Base-by-base conservation (phyloP, 2,113 vertebrate species). In the Trinectes maculatus region DNA sequence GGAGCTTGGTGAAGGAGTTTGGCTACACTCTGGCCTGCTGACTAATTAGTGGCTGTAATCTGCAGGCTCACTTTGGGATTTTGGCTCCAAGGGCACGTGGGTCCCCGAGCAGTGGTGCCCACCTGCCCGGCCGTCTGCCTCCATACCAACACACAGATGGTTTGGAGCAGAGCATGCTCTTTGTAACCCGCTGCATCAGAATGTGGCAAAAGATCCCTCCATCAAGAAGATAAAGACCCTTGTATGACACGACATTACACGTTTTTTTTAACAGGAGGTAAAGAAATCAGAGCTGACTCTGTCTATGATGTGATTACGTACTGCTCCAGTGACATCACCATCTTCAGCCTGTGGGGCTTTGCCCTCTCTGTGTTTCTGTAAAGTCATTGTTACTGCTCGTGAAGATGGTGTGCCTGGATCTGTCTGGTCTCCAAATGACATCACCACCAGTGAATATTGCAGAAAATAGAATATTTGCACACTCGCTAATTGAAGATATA, bases 1-100 rank as follows among this genome's bases (percentile, higher is more conserved):
- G 11, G 9, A 54, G 39, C 40, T 54, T 48, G 54, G 59, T 64
- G 9, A 69, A 39, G 29, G 39, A 46, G 52, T 71, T 71, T 46
- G 65, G 47, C 26, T 61, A 68, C 68, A 76, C 71, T 83, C 57
- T 63, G 75, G 40, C 68, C 83, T 19, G 7, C 56, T 49, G 47
- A 72, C 65, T 82, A 78, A 88, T 86, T 86, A 84, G 71, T 21
- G 33, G 49, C 64, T 76, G 81, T 79, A 76, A 84, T 83, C 70
- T 68, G 70, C 55, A 43, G 59, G 18, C 54, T 81, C 60, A 68
- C 40, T 74, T 62, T 57, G 49, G 65, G 63, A 60, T 67, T 60
- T 48, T 34, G 51, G 78, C 61, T 82, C 67, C 3, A 39, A 69
- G 56, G 74, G 39, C 71, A 70, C 40, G 39, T 5, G 58, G 60